Percentiles rank a stretch among this genome's conserved stretches.
Evolutionary conservation across 2,888 invertebrate genomes (phyloP).

Genomic region (Tiphia femorata): DNA sequence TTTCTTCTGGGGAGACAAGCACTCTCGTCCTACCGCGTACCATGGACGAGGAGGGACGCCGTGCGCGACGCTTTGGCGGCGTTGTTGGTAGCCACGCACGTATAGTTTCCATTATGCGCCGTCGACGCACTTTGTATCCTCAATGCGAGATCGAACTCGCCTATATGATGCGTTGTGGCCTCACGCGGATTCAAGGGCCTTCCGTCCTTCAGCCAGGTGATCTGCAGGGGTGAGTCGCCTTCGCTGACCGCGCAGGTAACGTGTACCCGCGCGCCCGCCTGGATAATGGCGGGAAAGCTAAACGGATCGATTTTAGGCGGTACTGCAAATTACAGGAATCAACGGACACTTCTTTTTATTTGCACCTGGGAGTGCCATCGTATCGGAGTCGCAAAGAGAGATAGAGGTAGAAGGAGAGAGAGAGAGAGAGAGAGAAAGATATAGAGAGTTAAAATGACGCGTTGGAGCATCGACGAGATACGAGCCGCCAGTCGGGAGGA

Average conservation of each 20-base stretch:
- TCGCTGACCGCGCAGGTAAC: conserved; percentile 71
- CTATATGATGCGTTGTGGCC: conserved; percentile 60
- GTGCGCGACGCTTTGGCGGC: conserved; percentile 69
- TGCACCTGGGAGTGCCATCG: conserved; percentile 1
- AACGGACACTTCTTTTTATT: conserved; percentile 38
- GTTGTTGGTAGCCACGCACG: conserved; percentile 70
- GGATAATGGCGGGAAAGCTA: conserved; percentile 69
- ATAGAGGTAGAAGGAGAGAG: too few species aligned
- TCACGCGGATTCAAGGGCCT: conserved; percentile 68
- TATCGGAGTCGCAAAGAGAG: background rate
- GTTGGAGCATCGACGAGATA: too few species aligned
- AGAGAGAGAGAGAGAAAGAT: too few species aligned
- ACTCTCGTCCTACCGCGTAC: conserved; percentile 53
- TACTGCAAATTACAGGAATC: conserved; percentile 67
- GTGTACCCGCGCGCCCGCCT: conserved; percentile 69
- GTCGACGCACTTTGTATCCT: conserved; percentile 71
- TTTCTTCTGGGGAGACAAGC: background rate
- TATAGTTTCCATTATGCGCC: conserved; percentile 71
- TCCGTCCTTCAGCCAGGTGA: conserved; percentile 74
- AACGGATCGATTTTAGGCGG: conserved; percentile 71
- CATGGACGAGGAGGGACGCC: conserved; percentile 70
- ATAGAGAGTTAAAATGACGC: too few species aligned
- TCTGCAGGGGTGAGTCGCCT: conserved; percentile 72
- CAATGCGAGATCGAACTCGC: conserved; percentile 66
- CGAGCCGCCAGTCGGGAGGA: too few species aligned